Evolutionary conservation across 2,888 invertebrate genomes (phyloP).

Genomic region (Nudaria mundana): DNA sequence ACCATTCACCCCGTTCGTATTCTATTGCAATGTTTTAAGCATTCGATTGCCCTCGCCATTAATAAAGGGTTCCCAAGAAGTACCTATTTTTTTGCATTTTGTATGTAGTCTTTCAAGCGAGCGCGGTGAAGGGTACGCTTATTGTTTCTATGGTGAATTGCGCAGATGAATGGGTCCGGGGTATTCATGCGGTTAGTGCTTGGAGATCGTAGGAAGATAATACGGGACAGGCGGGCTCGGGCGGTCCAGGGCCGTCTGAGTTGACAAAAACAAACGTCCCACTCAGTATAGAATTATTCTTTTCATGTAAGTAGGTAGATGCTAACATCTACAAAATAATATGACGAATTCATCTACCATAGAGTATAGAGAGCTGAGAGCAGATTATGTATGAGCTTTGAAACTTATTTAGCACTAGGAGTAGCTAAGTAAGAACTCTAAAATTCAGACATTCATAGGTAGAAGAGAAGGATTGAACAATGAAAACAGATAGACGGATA

Average conservation of each 20-base stretch:
- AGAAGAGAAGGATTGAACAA: too few relatives aligned
- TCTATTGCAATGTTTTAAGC: slow-evolving; percentile 78
- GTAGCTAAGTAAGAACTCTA: too few relatives aligned
- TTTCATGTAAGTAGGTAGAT: too few relatives aligned
- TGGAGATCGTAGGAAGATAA: slow-evolving; percentile 73
- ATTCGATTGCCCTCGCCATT: slow-evolving; percentile 76
- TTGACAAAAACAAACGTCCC: slow-evolving; percentile 71
- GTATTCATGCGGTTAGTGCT: slow-evolving; percentile 65
- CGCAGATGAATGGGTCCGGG: slow-evolving; percentile 67
- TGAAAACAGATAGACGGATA: too few relatives aligned
- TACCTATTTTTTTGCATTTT: slow-evolving; percentile 65
- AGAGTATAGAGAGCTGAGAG: too few relatives aligned
- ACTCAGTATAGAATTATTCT: slow-evolving; percentile 29
- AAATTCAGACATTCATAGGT: too few relatives aligned
- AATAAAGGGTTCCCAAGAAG: slow-evolving; percentile 78
- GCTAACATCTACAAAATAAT: too few relatives aligned
- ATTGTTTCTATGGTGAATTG: slow-evolving; percentile 78
- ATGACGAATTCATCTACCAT: too few relatives aligned
- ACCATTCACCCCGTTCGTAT: slow-evolving; percentile 65
- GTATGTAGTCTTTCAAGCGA: slow-evolving; percentile 64
- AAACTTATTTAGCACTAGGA: too few relatives aligned
- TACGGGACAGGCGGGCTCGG: slow-evolving; percentile 61
- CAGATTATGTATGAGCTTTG: too few relatives aligned
- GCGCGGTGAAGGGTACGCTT: slow-evolving; percentile 70
- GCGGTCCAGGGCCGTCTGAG: slow-evolving; percentile 59